A percentile compares a stretch with the other conserved stretches of the same genome.
Evolutionary conservation across 2,888 invertebrate genomes (phyloP).

Genomic region (Mimachlamys varia): DNA sequence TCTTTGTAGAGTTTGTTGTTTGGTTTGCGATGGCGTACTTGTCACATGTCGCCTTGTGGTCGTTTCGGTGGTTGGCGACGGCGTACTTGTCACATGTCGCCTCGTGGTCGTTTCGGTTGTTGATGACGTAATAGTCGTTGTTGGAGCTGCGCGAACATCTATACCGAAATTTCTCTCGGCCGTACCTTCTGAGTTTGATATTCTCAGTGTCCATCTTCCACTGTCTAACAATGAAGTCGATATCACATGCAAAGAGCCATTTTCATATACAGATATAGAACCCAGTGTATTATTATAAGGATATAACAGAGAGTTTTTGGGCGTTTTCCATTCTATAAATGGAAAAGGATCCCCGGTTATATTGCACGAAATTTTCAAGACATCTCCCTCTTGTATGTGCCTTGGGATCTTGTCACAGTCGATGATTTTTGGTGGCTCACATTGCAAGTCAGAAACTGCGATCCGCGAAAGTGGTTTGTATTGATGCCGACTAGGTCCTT

Average conservation of each 20-base stretch:
- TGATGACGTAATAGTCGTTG: neutral
- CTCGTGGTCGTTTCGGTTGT: too few relatives aligned
- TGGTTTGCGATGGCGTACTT: neutral
- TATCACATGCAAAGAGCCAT: slow-evolving; percentile 37
- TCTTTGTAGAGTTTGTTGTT: neutral
- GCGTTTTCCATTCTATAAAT: slow-evolving; percentile 36
- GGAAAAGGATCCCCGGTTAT: slow-evolving; percentile 41
- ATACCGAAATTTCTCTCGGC: slow-evolving; percentile 32
- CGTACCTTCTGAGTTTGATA: slow-evolving; percentile 30
- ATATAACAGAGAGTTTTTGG: neutral
- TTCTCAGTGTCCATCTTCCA: slow-evolving; percentile 40
- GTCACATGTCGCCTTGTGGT: neutral
- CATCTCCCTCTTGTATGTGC: neutral
- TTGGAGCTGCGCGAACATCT: slow-evolving; percentile 28
- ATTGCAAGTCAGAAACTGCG: slow-evolving; percentile 39
- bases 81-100: neutral
- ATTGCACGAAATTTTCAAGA: slow-evolving; percentile 17
- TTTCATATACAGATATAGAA: neutral
- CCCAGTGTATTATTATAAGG: slow-evolving; percentile 37
- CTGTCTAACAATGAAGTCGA: neutral
- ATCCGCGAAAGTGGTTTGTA: slow-evolving; percentile 41
- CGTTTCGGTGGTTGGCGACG: neutral
- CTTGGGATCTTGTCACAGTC: slow-evolving; percentile 34
- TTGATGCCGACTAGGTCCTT: slow-evolving; percentile 37
- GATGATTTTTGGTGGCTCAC: slow-evolving; percentile 40